Evolutionary conservation across 2,797 vertebrate genomes (phyloP).

Genomic region (Aselliscus stoliczkanus): DNA sequence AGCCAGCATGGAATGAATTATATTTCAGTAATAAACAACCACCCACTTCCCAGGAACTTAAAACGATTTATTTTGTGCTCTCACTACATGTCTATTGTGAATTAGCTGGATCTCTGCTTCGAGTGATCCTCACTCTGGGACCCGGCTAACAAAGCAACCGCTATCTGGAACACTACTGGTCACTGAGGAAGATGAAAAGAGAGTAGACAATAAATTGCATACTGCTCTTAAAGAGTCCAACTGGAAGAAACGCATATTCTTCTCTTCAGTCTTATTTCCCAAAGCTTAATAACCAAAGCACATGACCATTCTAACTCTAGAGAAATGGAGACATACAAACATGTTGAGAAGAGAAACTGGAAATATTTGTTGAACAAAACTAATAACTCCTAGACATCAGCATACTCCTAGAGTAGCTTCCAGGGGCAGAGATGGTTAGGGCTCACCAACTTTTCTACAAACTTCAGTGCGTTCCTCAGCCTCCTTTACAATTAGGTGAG

Average conservation of each 20-base stretch:
- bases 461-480: background rate
- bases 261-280: conserved; percentile 32
- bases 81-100: background rate
- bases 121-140: background rate
- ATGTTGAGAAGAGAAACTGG: background rate
- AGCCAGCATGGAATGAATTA: background rate
- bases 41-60: background rate
- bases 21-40: background rate
- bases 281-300: background rate
- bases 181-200: background rate
- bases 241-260: conserved; percentile 5
- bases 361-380: conserved; percentile 37
- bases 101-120: background rate
- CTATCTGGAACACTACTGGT: background rate
- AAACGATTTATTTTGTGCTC: background rate
- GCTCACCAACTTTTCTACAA: background rate
- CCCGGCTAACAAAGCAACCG: background rate
- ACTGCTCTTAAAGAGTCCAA: background rate
- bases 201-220: background rate
- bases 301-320: background rate
- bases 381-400: conserved; percentile 5
- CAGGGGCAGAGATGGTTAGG: background rate
- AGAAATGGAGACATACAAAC: conserved; percentile 8
- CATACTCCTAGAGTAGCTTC: background rate
- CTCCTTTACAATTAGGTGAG: background rate